Conservation (phyloP, 2,113 vertebrate species). For the human (Homo sapiens) region DNA sequence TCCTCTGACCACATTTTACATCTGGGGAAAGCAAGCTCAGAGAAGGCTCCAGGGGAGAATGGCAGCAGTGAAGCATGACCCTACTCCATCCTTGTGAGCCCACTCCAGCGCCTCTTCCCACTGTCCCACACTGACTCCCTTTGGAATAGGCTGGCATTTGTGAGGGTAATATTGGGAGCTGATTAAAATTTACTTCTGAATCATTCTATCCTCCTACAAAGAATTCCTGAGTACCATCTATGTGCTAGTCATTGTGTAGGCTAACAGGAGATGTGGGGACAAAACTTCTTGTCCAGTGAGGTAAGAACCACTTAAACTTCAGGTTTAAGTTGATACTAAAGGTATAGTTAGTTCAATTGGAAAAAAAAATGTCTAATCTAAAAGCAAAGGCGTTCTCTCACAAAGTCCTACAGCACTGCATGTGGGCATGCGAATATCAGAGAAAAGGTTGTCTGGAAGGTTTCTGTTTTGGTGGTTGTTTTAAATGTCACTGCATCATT, state of each 20-base stretch:
- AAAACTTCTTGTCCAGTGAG: not conserved
- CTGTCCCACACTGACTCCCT: fast-evolving
- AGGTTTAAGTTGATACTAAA: not conserved
- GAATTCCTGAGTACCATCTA: not conserved
- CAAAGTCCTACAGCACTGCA: not conserved
- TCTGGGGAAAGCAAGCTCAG: not conserved
- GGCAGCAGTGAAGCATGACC: not conserved
- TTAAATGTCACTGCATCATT: not conserved
- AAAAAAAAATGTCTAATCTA: not conserved
- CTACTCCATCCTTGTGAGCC: too few species aligned
- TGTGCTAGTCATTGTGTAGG: not conserved
- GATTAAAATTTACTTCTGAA: not conserved
- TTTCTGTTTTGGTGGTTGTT: not conserved
- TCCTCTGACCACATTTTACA: not conserved
- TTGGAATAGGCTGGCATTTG: not conserved
- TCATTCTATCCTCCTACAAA: not conserved
- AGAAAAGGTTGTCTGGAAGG: not conserved
- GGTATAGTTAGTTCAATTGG: not conserved
- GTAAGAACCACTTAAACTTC: not conserved
- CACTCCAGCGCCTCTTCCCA: fast-evolving
- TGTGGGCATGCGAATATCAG: not conserved
- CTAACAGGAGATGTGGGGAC: not conserved
- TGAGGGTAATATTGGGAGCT: not conserved
- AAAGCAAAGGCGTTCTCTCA: not conserved
- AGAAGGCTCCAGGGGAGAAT: fast-evolving